These are phyloP conservation scores for Perizoma flavofasciatum DNA, from an alignment of 2,888 invertebrate species.

Conservation along the genomic window DNA sequence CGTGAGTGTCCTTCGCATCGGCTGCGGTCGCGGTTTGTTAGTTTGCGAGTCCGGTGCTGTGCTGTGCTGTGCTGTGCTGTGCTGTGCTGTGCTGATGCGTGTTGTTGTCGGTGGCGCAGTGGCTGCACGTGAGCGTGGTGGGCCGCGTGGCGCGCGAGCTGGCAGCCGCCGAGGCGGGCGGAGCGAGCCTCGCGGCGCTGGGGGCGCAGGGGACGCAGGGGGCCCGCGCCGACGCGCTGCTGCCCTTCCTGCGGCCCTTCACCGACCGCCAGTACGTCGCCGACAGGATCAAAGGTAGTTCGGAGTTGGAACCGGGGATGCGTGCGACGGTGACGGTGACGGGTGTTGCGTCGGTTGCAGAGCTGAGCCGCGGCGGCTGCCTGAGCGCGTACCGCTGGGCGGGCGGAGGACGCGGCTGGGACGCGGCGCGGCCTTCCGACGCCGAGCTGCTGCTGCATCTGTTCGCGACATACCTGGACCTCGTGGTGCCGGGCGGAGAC, in stretches of 20 bases:
- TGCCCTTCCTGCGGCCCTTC: constrained; percentile 91
- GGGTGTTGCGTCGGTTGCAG: no score
- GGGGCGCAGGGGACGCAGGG: constrained; percentile 50
- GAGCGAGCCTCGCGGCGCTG: constrained; percentile 34
- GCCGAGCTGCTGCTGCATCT: constrained; percentile 93
- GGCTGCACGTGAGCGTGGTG: constrained; percentile 93
- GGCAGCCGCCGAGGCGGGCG: constrained; percentile 86
- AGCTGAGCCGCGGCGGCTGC: constrained; percentile 92
- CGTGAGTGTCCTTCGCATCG: constrained; percentile 55
- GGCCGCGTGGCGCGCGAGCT: constrained; percentile 90
- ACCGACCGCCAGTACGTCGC: constrained; percentile 94
- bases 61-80: no score
- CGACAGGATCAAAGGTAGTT: constrained; percentile 87
- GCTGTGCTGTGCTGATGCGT: no score
- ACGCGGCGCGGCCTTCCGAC: constrained; percentile 93
- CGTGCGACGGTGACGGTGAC: no score
- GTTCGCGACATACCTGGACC: constrained; percentile 94
- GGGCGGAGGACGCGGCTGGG: constrained; percentile 92
- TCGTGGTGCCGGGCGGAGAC: constrained; percentile 74
- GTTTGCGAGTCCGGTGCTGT: no score
- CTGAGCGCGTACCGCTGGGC: constrained; percentile 96
- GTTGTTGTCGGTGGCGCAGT: constrained; percentile 77
- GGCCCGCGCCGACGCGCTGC: constrained; percentile 83
- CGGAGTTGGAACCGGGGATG: no score
- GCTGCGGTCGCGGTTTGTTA: no score